Evolutionary conservation across 1,140 invertebrate genomes (phyloP), one percentile per base, ranked within the genome.

Genomic region (Hydropsyche tenuis): DNA sequence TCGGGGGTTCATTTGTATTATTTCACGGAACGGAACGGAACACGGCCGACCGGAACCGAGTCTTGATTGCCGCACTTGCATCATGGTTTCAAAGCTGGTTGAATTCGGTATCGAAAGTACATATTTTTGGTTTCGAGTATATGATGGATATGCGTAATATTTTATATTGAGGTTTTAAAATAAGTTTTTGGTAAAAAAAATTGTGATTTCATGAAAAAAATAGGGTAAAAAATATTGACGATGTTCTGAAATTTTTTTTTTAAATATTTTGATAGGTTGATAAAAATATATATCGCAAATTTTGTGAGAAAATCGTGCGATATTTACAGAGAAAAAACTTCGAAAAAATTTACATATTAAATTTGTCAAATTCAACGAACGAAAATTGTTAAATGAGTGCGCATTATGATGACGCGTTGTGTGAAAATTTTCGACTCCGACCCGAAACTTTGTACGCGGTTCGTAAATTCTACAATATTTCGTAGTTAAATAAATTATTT

Each of bases 1-100:
- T 20, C 16, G 63, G 16, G n/a, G 42, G 46, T 37, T 73, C 62
- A 73, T 73, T 73, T 73, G 68, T 70, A 70, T 70, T 70, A 70
- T 70, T 70, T 70, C 68, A 37, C 48, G 68, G 68, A 27, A 60
- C 48, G 48, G 48, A 53, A 53, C 53, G 53, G 53, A 60, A 48
- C 45, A 70, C 68, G 68, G 27, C 48, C 30, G 68, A 70, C 68
- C 68, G 68, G 68, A 70, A 70, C 68, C 51, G 48, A 25, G 68
- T 46, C 48, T 46, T 70, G 68, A 70, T 70, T 70, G 51, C 68
- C 12, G 18, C 68, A n/a, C 23, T 22, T 46, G 53, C 53, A 18
- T 53, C 69, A 72, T 51, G 30, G 51, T 22, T 72, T 1, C 11
- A 23, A 30, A 69, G 45, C 43, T 23, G n/a, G 45, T 23, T 18